Conservation (phyloP, 2,888 invertebrate species). For the Orthonychiurus folsomi region DNA sequence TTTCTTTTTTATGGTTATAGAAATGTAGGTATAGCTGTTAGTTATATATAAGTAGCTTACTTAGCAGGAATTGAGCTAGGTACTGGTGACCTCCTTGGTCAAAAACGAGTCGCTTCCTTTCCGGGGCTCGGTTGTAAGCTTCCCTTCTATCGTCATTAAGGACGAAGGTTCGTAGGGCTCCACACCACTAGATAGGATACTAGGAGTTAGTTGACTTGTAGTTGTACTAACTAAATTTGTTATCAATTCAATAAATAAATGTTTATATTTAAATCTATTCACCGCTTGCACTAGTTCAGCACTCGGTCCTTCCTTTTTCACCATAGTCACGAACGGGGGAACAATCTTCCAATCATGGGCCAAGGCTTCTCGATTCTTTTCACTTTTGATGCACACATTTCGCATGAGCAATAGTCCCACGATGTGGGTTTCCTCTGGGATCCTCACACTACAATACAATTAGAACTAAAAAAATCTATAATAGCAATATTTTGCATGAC, state of each 20-base stretch:
- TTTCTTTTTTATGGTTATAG: not conserved
- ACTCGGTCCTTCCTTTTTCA: constrained; percentile 19
- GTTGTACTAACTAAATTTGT: no score
- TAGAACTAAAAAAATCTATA: no score
- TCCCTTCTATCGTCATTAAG: constrained; percentile 31
- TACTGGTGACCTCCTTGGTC: constrained; percentile 15
- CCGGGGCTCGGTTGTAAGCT: constrained; percentile 31
- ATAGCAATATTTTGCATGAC: no score
- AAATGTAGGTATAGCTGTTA: no score
- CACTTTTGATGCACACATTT: constrained; percentile 33
- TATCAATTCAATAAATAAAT: no score
- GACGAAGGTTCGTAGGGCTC: constrained; percentile 27
- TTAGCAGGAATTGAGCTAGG: constrained; percentile 17
- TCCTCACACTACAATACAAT: constrained; percentile 8
- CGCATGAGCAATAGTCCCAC: constrained; percentile 24
- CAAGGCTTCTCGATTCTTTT: constrained; percentile 32
- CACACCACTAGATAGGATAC: constrained; percentile 32
- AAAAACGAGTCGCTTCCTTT: constrained; percentile 27
- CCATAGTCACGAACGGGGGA: constrained; percentile 20
- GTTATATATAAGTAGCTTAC: no score
- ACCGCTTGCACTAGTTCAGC: constrained; percentile 21
- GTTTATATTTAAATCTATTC: no score
- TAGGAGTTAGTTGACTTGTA: not conserved
- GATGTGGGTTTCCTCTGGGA: constrained; percentile 22
- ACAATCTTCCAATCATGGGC: constrained; percentile 17